These are phyloP conservation scores for Chiroxiphia lanceolata DNA, from an alignment of 2,797 vertebrate species.

Conservation along the genomic window DNA sequence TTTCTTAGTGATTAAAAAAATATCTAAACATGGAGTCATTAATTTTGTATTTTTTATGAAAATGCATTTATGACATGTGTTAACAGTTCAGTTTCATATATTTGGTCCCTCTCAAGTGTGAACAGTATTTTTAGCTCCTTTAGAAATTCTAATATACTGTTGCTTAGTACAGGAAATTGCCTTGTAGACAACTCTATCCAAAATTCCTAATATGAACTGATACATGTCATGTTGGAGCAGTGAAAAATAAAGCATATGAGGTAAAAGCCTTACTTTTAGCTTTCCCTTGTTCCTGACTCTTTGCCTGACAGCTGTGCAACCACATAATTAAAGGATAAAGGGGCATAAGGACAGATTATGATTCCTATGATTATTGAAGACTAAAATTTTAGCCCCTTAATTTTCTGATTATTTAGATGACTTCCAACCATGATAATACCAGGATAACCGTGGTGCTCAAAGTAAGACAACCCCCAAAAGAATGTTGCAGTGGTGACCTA, in stretches of 20 bases:
- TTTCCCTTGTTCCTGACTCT: background rate
- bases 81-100: background rate
- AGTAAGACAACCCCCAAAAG: background rate
- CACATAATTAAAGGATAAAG: background rate
- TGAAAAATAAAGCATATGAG: background rate
- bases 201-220: background rate
- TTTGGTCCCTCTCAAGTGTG: background rate
- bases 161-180: background rate
- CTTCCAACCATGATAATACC: background rate
- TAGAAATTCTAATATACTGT: background rate
- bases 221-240: background rate
- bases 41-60: background rate
- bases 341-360: background rate
- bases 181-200: background rate
- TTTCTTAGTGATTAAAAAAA: background rate
- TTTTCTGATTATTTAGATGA: background rate
- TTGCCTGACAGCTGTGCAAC: background rate
- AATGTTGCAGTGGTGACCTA: background rate
- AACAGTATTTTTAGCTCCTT: conserved; percentile 4
- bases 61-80: background rate
- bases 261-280: background rate
- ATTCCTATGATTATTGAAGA: background rate
- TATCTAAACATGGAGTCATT: background rate
- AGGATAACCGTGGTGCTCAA: background rate
- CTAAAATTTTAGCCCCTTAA: background rate